Conservation (phyloP, 2,888 invertebrate genomes). For the Sclerodermus sp. region DNA sequence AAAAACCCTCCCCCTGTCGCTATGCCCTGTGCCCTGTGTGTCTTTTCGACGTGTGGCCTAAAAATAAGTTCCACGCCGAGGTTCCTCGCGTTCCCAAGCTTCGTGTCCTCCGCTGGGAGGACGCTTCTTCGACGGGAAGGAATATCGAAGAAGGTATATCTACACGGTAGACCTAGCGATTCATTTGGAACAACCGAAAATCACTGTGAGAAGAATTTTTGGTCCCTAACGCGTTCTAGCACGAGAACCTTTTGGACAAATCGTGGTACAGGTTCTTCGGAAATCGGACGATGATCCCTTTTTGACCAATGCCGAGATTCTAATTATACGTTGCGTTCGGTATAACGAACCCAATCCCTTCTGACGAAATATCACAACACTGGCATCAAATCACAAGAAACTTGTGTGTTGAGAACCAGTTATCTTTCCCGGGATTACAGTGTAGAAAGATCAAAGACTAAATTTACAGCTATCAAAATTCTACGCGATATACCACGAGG, state of each 20-base stretch:
- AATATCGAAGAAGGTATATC: slow-evolving; percentile 4
- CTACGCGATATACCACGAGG: too few species aligned
- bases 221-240: slow-evolving; percentile 17
- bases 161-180: slow-evolving; percentile 14
- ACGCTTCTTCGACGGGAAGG: slow-evolving; percentile 7
- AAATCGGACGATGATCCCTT: background rate
- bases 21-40: background rate
- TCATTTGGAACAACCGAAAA: slow-evolving; percentile 20
- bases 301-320: background rate
- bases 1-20: slow-evolving; percentile 2
- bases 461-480: too few species aligned
- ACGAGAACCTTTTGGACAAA: slow-evolving; percentile 5
- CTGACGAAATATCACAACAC: background rate
- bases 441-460: too few species aligned
- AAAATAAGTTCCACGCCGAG: slow-evolving; percentile 23
- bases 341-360: background rate
- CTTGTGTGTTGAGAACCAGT: too few species aligned
- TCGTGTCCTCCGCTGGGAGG: background rate
- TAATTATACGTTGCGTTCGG: slow-evolving; percentile 1
- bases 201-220: slow-evolving; percentile 1
- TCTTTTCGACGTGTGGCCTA: slow-evolving; percentile 21
- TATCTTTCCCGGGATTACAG: too few species aligned
- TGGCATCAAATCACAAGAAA: too few species aligned
- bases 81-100: slow-evolving; percentile 7
- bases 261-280: background rate